phyloP scores from a whole-genome alignment of 2,797 vertebrate genomes.

The Accipiter superciliosus region DNA sequence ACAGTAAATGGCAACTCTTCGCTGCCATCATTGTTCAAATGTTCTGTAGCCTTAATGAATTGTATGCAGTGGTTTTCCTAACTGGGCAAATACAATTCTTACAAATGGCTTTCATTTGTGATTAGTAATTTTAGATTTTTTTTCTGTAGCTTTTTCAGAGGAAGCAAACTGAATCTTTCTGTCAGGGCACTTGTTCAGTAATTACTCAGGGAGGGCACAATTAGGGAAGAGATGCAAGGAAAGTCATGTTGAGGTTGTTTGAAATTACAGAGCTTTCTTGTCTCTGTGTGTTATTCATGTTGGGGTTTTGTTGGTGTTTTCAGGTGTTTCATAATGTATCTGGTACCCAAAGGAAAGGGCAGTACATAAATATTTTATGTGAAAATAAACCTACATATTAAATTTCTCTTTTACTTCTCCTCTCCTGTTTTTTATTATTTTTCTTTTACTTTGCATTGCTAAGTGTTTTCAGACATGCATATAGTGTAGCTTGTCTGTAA shows the following conservation, averaged over 20 bases:
- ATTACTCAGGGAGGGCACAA: background rate
- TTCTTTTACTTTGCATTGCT: background rate
- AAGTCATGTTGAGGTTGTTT: background rate
- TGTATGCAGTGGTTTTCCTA: background rate
- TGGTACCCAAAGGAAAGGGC: background rate
- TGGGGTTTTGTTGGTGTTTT: background rate
- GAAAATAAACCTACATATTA: background rate
- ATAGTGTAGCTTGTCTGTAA: background rate
- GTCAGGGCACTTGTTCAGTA: background rate
- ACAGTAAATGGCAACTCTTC: background rate
- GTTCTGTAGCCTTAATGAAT: background rate
- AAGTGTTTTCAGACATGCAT: background rate
- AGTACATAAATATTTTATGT: background rate
- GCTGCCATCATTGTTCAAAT: background rate
- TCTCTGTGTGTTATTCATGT: background rate
- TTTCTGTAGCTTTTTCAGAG: background rate
- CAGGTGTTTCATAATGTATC: background rate
- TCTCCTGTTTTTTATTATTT: background rate
- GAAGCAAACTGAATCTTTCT: background rate
- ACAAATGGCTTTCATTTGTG: background rate
- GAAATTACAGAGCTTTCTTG: background rate
- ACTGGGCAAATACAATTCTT: background rate
- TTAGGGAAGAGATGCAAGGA: background rate
- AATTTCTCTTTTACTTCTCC: background rate
- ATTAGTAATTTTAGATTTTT: background rate